Conservation (phyloP, 1,140 invertebrate genomes). For the Meloidogyne floridensis region DNA sequence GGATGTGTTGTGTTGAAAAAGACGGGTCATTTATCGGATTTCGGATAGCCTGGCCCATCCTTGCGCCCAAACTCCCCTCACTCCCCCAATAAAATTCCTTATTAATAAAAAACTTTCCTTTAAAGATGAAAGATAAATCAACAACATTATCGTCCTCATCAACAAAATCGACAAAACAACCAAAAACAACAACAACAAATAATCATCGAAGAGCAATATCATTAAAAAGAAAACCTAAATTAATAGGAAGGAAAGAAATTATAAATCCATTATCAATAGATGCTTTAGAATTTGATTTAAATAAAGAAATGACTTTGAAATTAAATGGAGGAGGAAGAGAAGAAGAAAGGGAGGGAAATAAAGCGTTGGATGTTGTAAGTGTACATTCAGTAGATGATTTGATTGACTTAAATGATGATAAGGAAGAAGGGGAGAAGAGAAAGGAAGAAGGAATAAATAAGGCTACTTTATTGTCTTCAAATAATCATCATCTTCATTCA, state of each 20-base stretch:
- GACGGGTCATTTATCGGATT: too few species aligned
- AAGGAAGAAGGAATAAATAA: not conserved
- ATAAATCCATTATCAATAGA: conserved; percentile 40
- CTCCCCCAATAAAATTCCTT: too few species aligned
- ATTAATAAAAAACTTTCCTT: not conserved
- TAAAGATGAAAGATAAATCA: not conserved
- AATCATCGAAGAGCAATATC: not conserved
- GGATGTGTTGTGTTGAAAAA: too few species aligned
- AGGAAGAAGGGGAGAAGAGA: not conserved
- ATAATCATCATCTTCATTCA: conserved; percentile 25
- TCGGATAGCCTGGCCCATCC: too few species aligned
- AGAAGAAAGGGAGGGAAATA: not conserved
- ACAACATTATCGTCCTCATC: not conserved
- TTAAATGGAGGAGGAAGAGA: too few species aligned
- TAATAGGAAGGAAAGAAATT: conserved; percentile 18
- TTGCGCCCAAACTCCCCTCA: too few species aligned
- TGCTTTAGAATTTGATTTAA: conserved; percentile 36
- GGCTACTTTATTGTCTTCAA: not conserved
- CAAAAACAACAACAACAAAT: not conserved
- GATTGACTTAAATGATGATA: conserved; percentile 36
- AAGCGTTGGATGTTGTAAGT: conserved; percentile 39
- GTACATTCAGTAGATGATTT: conserved; percentile 33
- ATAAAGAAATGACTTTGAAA: conserved; percentile 13
- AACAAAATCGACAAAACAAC: not conserved
- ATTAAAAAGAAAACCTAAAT: conserved; percentile 28